Evolutionary conservation across 64 coral and sea anemone genomes (phyloP), one percentile per base, ranked within the genome.

Genomic region (Actinia equina): DNA sequence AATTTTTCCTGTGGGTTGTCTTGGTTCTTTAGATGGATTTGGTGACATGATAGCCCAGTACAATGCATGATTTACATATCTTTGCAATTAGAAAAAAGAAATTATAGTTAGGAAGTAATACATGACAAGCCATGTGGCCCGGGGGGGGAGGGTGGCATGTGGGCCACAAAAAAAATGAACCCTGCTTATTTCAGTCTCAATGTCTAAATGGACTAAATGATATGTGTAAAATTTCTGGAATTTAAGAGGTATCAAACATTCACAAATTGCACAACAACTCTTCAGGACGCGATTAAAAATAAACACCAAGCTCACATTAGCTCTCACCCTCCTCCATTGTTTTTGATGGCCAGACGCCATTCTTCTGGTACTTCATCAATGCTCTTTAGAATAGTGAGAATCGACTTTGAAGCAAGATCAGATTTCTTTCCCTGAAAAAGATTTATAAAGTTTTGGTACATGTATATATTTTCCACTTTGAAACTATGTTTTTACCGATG

Each of bases 41-140:
- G 95, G 89, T 52, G 89, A 91, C 95, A 98, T 94, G 22, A 91
- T 88, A 59, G 92, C 90, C 95, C 95, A 98, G 65, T 89, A 98
- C 19, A 98, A 79, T 0, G 95, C 92, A 87, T 98, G 95, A 37
- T 94, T 98, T 27, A 98, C 87, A 89, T 84, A 98, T 15, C 95
- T 98, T 26, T 69, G 37, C 67, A 84, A 86, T 43, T 25, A 80
- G 84, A 56, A 77, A 14, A 85, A 14, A 65, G 2, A 74, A 37
- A 74, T n/a, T n/a, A 30, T 11, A 4, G 45, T 49, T 49, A 23
- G 20, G 5, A 74, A 30, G 12, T 12, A 42, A 74, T 1, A 1
- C 13, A 65, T n/a, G 18, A 6, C 5, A 65, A 65, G 22, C n/a
- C 54, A 56, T 56, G 54, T n/a, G n/a, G n/a, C n/a, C n/a, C n/a